A percentile compares a stretch with the other conserved stretches of the same genome.
Conservation (phyloP, 2,888 invertebrate genomes). For the Belgica antarctica region DNA sequence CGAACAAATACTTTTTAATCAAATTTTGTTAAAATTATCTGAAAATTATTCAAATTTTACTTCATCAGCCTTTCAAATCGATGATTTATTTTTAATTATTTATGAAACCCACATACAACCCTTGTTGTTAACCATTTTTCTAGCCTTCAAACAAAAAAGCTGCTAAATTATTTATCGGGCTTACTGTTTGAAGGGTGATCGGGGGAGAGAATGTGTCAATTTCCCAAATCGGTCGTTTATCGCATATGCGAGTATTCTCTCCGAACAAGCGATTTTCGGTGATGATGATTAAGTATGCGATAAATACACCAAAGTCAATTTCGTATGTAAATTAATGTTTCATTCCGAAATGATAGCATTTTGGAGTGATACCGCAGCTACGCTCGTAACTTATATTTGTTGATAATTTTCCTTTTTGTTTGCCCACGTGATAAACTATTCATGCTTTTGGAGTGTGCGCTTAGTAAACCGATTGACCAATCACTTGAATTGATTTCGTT, state of each 20-base stretch:
- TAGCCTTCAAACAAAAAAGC: conserved; percentile 9
- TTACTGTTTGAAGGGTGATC: background rate
- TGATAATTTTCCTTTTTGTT: background rate
- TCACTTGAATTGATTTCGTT: conserved; percentile 24
- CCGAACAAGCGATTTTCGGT: conserved; percentile 15
- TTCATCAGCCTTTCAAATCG: no score
- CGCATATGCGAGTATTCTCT: conserved; percentile 36
- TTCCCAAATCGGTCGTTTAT: conserved; percentile 42
- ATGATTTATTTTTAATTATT: background rate
- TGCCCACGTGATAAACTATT: conserved; percentile 7
- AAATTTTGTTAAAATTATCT: no score
- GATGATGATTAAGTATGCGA: conserved; percentile 40
- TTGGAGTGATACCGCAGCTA: background rate
- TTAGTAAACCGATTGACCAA: conserved; percentile 9
- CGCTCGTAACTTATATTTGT: background rate
- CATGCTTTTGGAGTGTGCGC: conserved; percentile 20
- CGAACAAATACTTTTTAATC: no score
- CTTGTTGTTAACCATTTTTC: background rate
- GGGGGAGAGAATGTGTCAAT: conserved; percentile 27
- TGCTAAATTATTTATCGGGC: conserved; percentile 24
- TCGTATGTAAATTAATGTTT: conserved; percentile 41
- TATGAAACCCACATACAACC: background rate
- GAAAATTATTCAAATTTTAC: no score
- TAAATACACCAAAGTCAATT: conserved; percentile 40
- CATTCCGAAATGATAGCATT: conserved; percentile 33